These are phyloP conservation scores for Ramazzottius varieornatus DNA, from an alignment of 2,888 invertebrate genomes.

Conservation along the genomic window DNA sequence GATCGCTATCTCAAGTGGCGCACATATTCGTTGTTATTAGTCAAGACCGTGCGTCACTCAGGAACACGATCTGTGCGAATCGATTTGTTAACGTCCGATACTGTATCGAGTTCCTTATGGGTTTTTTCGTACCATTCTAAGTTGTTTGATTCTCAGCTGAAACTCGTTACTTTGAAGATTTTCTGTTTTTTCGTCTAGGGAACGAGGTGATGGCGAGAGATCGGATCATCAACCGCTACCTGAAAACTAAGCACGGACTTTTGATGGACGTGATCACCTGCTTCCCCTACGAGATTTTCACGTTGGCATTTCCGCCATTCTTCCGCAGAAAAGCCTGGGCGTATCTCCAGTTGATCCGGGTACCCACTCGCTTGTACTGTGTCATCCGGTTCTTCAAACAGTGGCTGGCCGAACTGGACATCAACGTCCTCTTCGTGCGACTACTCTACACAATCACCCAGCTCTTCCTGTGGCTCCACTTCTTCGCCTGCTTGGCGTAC, in stretches of 20 bases:
- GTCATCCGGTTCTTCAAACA: conserved; percentile 3
- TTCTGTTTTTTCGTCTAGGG: too few relatives aligned
- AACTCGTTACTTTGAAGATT: too few relatives aligned
- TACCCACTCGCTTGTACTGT: not conserved
- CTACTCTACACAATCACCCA: conserved; percentile 6
- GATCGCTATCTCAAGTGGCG: too few relatives aligned
- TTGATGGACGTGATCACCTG: conserved; percentile 8
- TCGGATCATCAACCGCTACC: not conserved
- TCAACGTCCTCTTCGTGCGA: conserved; percentile 6
- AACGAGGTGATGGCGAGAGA: not conserved
- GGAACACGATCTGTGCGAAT: too few relatives aligned
- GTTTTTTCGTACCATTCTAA: too few relatives aligned
- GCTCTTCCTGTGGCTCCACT: conserved; percentile 8
- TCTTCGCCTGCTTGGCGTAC: conserved; percentile 10
- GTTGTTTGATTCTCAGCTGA: too few relatives aligned
- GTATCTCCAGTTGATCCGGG: conserved; percentile 4
- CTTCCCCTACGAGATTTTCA: conserved; percentile 10
- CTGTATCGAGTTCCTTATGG: too few relatives aligned
- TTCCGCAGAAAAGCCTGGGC: not conserved
- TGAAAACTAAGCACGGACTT: conserved; percentile 5
- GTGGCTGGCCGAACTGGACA: conserved; percentile 4
- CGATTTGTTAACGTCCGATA: too few relatives aligned
- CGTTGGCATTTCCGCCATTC: conserved; percentile 1
- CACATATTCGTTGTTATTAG: too few relatives aligned
- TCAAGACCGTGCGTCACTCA: too few relatives aligned